These are phyloP conservation scores for Typhlichthys subterraneus DNA, from an alignment of 2,797 vertebrate species.

Conservation along the genomic window DNA sequence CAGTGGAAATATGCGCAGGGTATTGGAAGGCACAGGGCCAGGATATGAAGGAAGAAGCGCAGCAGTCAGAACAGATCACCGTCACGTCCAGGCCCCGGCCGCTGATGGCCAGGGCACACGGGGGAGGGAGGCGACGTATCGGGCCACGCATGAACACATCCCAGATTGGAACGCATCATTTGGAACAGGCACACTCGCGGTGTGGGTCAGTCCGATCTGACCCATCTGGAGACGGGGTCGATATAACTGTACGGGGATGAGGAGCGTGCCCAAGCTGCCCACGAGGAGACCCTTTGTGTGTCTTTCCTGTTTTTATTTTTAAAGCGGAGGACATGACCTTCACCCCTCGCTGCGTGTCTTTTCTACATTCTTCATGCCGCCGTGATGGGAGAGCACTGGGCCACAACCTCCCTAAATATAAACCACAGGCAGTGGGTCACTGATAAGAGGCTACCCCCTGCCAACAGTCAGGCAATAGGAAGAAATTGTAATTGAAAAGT, in stretches of 20 bases:
- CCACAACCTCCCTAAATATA: background rate
- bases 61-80: background rate
- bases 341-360: background rate
- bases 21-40: background rate
- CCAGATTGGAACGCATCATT: no score
- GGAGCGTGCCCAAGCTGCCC: background rate
- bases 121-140: no score
- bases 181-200: no score
- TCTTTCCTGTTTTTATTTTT: background rate
- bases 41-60: background rate
- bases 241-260: background rate
- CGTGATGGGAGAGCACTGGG: conserved; percentile 2
- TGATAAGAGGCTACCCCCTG: no score
- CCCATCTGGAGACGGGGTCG: background rate
- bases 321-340: background rate
- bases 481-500: no score
- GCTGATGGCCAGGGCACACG: no score
- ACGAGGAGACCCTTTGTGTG: background rate
- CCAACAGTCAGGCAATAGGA: no score
- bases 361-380: background rate
- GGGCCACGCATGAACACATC: no score
- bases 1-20: background rate
- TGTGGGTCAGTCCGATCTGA: no score
- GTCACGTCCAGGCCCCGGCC: no score
- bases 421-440: no score